phyloP scores from a whole-genome alignment of 92 coral and sea anemone species.

The Scolanthus callimorphus region DNA sequence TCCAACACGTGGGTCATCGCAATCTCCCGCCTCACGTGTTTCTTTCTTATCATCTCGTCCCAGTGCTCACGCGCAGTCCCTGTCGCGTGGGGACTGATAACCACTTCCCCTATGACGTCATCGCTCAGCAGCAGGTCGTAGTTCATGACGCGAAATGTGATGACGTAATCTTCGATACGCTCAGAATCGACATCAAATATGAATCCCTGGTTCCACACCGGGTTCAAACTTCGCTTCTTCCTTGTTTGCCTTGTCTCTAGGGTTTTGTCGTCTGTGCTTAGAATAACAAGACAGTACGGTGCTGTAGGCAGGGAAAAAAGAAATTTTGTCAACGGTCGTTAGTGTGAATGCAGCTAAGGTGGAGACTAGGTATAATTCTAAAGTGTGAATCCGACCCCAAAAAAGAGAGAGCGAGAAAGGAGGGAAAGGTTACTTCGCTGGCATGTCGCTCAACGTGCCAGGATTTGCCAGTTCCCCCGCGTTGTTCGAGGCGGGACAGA shows the following conservation, averaged over 20 bases:
- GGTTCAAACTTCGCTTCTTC: constrained; percentile 57
- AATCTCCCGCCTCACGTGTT: constrained; percentile 53
- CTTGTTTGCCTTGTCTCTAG: constrained; percentile 74
- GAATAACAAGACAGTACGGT: constrained; percentile 54
- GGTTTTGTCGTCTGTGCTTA: constrained; percentile 43
- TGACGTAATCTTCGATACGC: constrained; percentile 53
- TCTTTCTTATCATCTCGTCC: constrained; percentile 71
- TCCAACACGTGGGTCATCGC: constrained; percentile 62
- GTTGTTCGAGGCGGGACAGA: too few relatives aligned
- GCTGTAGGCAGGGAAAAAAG: too few relatives aligned
- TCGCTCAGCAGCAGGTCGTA: constrained; percentile 76
- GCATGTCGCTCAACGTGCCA: too few relatives aligned
- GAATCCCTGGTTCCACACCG: constrained; percentile 93
- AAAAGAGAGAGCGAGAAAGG: too few relatives aligned
- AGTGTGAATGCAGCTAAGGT: too few relatives aligned
- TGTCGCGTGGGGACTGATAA: constrained; percentile 60
- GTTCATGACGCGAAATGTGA: constrained; percentile 72
- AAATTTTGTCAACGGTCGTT: too few relatives aligned
- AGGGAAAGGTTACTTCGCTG: too few relatives aligned
- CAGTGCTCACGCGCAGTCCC: constrained; percentile 86
- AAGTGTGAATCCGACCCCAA: too few relatives aligned
- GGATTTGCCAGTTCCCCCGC: too few relatives aligned
- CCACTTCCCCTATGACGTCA: constrained; percentile 66
- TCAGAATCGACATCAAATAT: constrained; percentile 73
- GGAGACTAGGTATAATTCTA: too few relatives aligned